Base-by-base conservation (phyloP, 2,888 invertebrate genomes). In the Polyommatus iphigenia region DNA sequence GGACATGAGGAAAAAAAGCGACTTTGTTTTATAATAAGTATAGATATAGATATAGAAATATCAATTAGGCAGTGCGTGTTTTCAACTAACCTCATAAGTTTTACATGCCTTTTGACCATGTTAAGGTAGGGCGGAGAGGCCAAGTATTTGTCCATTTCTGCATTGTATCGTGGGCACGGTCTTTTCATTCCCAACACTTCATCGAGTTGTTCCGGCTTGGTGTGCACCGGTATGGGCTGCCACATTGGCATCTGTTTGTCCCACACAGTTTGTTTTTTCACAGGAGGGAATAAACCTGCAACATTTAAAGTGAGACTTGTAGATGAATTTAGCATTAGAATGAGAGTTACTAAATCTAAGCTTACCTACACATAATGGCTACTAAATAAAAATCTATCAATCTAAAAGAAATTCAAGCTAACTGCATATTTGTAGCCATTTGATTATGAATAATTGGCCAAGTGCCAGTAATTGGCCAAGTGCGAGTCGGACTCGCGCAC, bases 171-270 rank as follows among this genome's bases (percentile, higher is more conserved):
- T 0, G 96, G 94, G 85, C 98, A 98, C 13, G 94, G 88, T 82
- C 95, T 96, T 84, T 96, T 95, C 91, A 92, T 92, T 0, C 89
- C 87, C 6, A 91, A 81, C n/a, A 97, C 85, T 84, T 95, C 89
- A 91, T 98, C 98, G 6, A 93, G 84, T 0, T 86, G 84, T 83
- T 96, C 95, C 0, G 96, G 96, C 1, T 90, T 83, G 0, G 97
- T 96, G 83, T 97, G 97, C 0, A 97, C 95, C 0, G 97, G 97
- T 83, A 97, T 96, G 0, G 97, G 97, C 88, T 97, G 97, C n/a
- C n/a, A n/a, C 97, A 97, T 97, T 72, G 89, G 84, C 5, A 97
- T 86, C 20, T 91, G 84, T 0, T 86, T 59, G 82, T 96, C 93
- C 97, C 97, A 97, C 7, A 90, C 78, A 82, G n/a, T n/a, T n/a